Conservation (phyloP, 2,888 invertebrate species). For the Leptopilina myrica region DNA sequence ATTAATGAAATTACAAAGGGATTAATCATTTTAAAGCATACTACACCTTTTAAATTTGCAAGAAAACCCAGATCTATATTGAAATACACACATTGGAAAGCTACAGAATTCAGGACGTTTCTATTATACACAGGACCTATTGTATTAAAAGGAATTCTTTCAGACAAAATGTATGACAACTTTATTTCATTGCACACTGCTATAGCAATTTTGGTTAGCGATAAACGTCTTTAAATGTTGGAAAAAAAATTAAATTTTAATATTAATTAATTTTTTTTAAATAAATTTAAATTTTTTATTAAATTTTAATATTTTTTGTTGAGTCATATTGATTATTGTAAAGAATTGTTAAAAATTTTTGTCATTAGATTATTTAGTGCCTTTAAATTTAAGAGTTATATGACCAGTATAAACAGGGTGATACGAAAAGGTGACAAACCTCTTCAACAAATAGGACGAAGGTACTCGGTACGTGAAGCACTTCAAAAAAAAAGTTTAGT, state of each 20-base stretch:
- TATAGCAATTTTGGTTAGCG: conserved; percentile 47
- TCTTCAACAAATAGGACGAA: not conserved
- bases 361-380: conserved; percentile 53
- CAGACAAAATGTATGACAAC: conserved; percentile 45
- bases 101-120: conserved; percentile 52
- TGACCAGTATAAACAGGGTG: conserved; percentile 3
- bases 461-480: conserved; percentile 1
- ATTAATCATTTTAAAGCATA: conserved; percentile 27
- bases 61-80: conserved; percentile 50
- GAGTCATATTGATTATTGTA: conserved; percentile 48
- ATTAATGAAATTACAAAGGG: conserved; percentile 28
- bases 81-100: conserved; percentile 48
- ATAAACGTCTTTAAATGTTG: conserved; percentile 2
- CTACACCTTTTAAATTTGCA: conserved; percentile 53
- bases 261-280: too few species aligned
- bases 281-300: too few species aligned
- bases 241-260: too few species aligned
- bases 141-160: conserved; percentile 46
- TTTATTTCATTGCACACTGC: conserved; percentile 52
- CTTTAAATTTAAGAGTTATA: conserved; percentile 47
- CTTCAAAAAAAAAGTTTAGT: not conserved
- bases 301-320: too few species aligned
- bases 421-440: conserved; percentile 6
- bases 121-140: conserved; percentile 21
- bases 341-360: conserved; percentile 56